Evolutionary conservation across 2,113 vertebrate species (phyloP), one percentile per base, ranked within the genome.

Genomic region (Leptobrachium leishanense): DNA sequence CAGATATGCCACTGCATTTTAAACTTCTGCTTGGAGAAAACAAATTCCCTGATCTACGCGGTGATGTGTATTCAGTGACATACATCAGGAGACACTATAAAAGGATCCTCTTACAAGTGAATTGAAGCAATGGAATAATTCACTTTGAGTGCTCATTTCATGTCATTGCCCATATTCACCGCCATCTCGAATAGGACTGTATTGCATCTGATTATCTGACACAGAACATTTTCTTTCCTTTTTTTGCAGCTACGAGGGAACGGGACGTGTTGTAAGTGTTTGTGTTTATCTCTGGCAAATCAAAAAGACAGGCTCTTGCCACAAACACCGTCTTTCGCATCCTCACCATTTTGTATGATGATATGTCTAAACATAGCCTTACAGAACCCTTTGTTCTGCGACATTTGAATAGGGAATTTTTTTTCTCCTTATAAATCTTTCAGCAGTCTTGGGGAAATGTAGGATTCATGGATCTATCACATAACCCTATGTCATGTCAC

Each of bases 121-220:
- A 5, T 68, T 43, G 40, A 50, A 68, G 65, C 39, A 54, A 67
- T 63, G 63, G 40, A 64, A 68, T 7, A 5, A 2, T 31, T 46
- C 64, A 20, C 44, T 68, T 15, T 15, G 31, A 67, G 46, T 55
- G 74, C 74, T 76, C 46, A 63, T 64, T 44, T 64, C 43, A 65
- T 15, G 73, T 15, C 42, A 68, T 57, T 76, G 68, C 39, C 65
- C n/a, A 54, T 68, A 76, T 13, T 68, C 40, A 4, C 15, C 5
- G 11, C 10, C 41, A 13, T 59, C 55, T 59, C 10, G 8, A 12
- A 59, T 3, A 59, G 55, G 11, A 59, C 55, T 59, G 55, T 12
- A 59, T 59, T 59, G 9, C 3, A 12, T 59, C 10, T 59, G 55
- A 59, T 59, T 59, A 59, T 59, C 10, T 15, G 55, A 59, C 10